Conservation (phyloP, 2,888 invertebrate genomes). For the Cheilosia soror region DNA sequence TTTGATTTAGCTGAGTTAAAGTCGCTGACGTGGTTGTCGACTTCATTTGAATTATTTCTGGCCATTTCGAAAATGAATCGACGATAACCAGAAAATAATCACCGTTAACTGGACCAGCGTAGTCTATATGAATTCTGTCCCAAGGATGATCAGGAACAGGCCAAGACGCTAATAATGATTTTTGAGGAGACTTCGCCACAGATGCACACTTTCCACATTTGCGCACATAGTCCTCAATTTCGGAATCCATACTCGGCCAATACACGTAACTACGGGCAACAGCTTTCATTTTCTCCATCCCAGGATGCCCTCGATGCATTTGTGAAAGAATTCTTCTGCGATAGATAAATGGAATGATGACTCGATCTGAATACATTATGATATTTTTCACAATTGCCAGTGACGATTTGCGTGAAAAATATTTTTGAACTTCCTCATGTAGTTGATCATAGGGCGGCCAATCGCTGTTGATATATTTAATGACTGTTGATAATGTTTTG, state of each 20-base stretch:
- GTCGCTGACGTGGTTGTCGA: constrained; percentile 1
- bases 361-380: not conserved
- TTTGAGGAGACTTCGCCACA: not conserved
- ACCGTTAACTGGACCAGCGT: not conserved
- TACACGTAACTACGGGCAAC: not conserved
- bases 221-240: not conserved
- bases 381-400: not conserved
- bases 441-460: constrained; percentile 36
- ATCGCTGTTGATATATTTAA: too few species aligned
- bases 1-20: not conserved
- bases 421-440: not conserved
- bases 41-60: not conserved
- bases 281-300: not conserved
- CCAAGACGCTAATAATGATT: not conserved
- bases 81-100: not conserved
- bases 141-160: not conserved
- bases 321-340: not conserved
- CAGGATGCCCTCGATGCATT: not conserved
- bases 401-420: not conserved
- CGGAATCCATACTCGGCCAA: not conserved
- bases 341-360: not conserved
- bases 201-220: not conserved
- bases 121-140: not conserved
- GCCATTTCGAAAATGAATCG: not conserved
- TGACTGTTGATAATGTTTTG: not conserved